These are phyloP conservation scores for Emydocephalus ijimae DNA, from an alignment of 2,113 vertebrate species.

Conservation along the genomic window DNA sequence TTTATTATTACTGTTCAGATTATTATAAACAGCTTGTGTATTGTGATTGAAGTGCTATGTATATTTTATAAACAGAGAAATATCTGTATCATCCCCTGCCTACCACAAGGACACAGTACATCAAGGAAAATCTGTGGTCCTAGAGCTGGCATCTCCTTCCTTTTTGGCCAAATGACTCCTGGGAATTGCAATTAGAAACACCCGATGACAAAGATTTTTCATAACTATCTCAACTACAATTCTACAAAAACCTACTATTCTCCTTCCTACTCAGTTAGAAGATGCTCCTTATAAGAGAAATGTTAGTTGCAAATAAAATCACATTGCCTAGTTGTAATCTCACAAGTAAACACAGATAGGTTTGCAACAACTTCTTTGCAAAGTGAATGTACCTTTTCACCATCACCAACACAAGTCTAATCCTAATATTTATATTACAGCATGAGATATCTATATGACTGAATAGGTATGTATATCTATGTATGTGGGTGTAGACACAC, in stretches of 20 bases:
- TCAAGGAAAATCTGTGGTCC: background rate
- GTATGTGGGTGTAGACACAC: no score
- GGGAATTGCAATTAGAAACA: background rate
- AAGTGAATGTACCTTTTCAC: background rate
- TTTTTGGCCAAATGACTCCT: background rate
- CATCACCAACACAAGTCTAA: no score
- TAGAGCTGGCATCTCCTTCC: background rate
- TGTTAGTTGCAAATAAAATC: background rate
- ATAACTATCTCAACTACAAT: background rate
- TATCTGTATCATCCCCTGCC: background rate
- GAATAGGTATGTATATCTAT: no score
- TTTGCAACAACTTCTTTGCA: background rate
- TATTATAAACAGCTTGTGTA: background rate
- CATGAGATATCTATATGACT: no score
- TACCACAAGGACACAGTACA: background rate
- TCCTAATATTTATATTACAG: no score
- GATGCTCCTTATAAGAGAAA: background rate
- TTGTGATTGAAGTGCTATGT: background rate
- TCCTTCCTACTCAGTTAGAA: background rate
- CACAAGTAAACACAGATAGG: conserved; percentile 1
- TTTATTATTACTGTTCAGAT: background rate
- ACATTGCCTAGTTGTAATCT: background rate
- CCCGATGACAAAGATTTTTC: no score
- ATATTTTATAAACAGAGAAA: background rate
- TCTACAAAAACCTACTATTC: background rate